phyloP scores from a whole-genome alignment of 1,140 invertebrate species.

The Conus betulinus region DNA sequence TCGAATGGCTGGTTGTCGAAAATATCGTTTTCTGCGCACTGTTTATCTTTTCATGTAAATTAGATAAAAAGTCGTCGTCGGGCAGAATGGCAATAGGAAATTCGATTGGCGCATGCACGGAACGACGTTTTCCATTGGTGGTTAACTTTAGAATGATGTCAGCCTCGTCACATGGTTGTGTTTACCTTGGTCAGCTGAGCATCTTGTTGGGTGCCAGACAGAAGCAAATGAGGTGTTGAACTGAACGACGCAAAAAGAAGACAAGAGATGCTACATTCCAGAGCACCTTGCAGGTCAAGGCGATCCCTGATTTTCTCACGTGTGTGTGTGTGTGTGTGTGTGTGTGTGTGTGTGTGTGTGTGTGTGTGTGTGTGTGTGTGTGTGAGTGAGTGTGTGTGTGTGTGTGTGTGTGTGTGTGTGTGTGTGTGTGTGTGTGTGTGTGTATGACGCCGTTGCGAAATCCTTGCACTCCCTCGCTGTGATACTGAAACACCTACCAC shows the following conservation, averaged over 20 bases:
- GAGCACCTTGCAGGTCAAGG: neutral
- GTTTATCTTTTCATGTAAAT: slow-evolving; percentile 68
- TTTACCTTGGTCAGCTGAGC: slow-evolving; percentile 63
- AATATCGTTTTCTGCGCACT: slow-evolving; percentile 55
- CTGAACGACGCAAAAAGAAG: slow-evolving; percentile 24
- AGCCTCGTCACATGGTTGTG: slow-evolving; percentile 56
- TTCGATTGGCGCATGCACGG: slow-evolving; percentile 41
- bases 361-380: too few species aligned
- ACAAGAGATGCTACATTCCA: neutral
- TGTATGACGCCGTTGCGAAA: too few species aligned
- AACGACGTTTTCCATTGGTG: slow-evolving; percentile 46
- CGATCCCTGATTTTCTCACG: neutral
- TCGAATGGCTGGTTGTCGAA: neutral
- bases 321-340: neutral
- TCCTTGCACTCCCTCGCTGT: too few species aligned
- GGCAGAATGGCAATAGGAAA: slow-evolving; percentile 28
- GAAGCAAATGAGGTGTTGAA: neutral
- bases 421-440: too few species aligned
- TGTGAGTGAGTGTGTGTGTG: too few species aligned
- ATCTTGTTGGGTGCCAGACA: neutral
- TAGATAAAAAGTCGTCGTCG: slow-evolving; percentile 33
- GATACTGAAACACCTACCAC: neutral
- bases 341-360: too few species aligned
- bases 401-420: too few species aligned
- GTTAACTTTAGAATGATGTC: slow-evolving; percentile 38